phyloP scores from a whole-genome alignment of 2,888 invertebrate genomes.

The Leptogaster cylindrica region DNA sequence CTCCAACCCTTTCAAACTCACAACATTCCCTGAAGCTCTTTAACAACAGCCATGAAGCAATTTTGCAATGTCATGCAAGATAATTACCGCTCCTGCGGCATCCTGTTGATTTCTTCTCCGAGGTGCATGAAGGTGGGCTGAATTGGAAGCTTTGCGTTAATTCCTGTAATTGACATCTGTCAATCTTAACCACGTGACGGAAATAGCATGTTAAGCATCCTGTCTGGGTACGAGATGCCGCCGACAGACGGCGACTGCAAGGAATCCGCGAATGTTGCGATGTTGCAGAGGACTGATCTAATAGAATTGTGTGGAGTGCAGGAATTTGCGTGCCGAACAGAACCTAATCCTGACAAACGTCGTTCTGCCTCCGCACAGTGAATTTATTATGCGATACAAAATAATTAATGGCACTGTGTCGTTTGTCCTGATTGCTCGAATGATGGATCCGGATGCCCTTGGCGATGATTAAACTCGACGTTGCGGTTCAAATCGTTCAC shows the following conservation, averaged over 20 bases:
- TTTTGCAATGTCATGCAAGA: no score
- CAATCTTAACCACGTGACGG: conserved; percentile 44
- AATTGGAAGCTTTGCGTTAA: conserved; percentile 20
- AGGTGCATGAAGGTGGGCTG: no score
- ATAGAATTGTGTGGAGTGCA: no score
- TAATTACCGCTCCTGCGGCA: no score
- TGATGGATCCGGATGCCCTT: conserved; percentile 7
- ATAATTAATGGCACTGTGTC: conserved; percentile 31
- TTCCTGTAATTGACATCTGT: conserved; percentile 45
- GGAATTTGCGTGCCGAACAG: not conserved
- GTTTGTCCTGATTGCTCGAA: conserved; percentile 9
- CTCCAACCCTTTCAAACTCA: no score
- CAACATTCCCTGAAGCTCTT: no score
- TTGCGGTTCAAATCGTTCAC: not conserved
- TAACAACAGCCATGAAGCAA: no score
- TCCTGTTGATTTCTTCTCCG: no score
- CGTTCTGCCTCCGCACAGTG: not conserved
- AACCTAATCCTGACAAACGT: conserved; percentile 15
- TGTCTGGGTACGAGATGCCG: not conserved
- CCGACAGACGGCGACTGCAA: not conserved
- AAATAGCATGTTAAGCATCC: conserved; percentile 38
- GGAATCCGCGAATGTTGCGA: no score
- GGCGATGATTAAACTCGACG: conserved; percentile 12
- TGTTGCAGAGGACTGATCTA: no score
- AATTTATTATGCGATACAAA: conserved; percentile 35